Evolutionary conservation across 2,888 invertebrate species (phyloP), one percentile per base, ranked within the genome.

Genomic region (Synanthedon vespiformis): DNA sequence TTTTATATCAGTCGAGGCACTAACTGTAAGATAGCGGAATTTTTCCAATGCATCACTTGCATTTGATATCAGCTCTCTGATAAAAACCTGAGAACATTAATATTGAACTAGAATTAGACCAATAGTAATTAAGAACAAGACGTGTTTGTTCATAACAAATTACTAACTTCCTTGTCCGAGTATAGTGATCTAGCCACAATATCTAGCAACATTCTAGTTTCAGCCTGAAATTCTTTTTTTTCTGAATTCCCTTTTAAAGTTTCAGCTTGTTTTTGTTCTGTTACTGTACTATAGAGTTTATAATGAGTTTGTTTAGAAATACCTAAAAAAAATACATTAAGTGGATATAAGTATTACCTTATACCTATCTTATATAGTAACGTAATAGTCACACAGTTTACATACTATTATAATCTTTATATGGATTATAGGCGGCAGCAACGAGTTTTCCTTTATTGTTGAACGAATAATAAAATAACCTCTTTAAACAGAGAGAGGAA

Each of bases 31-130:
- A 68, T 97, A 97, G 1, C 97, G 89, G 60, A 98, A 92, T 77
- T 98, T 99, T 76, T 99, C 98, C 56, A 99, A 84, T 12, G 98
- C 98, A 90, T 99, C 98, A 77, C 97, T 98, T 0, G 97, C 95
- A 86, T 99, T 99, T 0, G 98, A 98, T 59, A 99, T 95, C 44
- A 99, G 82, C 77, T 99, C 98, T 60, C 98, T 90, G 11, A 99
- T 92, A 73, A 99, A 99, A 8, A 99, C 97, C 94, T 94, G 64
- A 55, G 70, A 34, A 34, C 34, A 34, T 34, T 10, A 34, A 34
- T 34, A 10, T 34, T 34, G 8, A 34, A 74, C 53, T 49, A 51
- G 16, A 40, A 51, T 47, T 44, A 44, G 4, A 44, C 5, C 14
- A 44, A 13, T 44, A 22, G 5, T 22, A 22, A 22, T 22, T 22